These are phyloP conservation scores for Labeo catla DNA, from an alignment of 2,113 vertebrate genomes.

Conservation along the genomic window DNA sequence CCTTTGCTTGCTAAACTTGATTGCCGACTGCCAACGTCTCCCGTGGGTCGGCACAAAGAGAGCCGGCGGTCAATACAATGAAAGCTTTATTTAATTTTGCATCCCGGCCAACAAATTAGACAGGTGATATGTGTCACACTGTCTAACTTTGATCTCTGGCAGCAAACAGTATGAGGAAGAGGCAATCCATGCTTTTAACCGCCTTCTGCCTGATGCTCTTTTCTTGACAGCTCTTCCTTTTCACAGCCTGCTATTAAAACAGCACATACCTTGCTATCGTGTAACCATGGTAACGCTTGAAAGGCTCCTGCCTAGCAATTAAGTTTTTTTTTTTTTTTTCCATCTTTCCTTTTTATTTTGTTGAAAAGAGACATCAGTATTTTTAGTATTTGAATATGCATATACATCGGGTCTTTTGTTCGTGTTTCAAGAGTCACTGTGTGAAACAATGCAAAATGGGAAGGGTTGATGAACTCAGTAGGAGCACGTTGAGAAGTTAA, in stretches of 20 bases:
- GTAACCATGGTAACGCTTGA: conserved; percentile 65
- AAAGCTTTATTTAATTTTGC: conserved; percentile 37
- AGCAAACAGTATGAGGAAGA: conserved; percentile 43
- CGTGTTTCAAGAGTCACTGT: conserved; percentile 30
- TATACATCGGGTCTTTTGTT: conserved; percentile 34
- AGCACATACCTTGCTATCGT: conserved; percentile 56
- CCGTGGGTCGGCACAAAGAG: conserved; percentile 22
- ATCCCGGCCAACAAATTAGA: conserved; percentile 41
- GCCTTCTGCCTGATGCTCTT: conserved; percentile 35
- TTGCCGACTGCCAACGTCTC: not conserved
- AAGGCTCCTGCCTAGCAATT: conserved; percentile 54
- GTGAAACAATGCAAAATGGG: conserved; percentile 28
- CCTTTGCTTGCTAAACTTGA: conserved; percentile 8
- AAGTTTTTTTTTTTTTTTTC: not conserved
- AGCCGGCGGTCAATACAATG: not conserved
- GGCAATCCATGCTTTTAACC: conserved; percentile 40
- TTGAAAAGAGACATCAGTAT: conserved; percentile 30
- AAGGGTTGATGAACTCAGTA: not conserved
- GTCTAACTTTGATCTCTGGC: conserved; percentile 46
- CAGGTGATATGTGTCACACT: conserved; percentile 26
- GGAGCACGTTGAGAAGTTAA: conserved; percentile 35
- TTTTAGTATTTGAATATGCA: conserved; percentile 40
- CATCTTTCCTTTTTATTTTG: conserved; percentile 25
- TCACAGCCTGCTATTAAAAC: conserved; percentile 49
- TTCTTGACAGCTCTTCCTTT: conserved; percentile 47